Percentiles rank a stretch among this genome's conserved stretches.
phyloP scores from a whole-genome alignment of 2,888 invertebrate genomes.

The Apamea crenata region DNA sequence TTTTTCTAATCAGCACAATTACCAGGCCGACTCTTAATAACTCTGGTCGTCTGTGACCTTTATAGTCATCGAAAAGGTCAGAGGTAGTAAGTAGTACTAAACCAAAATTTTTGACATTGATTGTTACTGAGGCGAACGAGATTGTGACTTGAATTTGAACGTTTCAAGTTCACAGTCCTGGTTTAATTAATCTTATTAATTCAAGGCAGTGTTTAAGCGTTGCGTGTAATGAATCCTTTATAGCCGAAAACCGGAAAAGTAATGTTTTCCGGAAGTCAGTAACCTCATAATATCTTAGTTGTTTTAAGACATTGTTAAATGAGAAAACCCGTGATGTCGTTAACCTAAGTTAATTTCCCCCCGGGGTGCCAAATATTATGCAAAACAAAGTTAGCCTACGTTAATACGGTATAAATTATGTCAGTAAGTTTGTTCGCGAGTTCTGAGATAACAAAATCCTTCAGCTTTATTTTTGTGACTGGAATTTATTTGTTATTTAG shows the following conservation, averaged over 20 bases:
- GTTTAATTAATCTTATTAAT: conserved; percentile 27
- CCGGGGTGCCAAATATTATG: too few relatives aligned
- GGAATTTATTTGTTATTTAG: too few relatives aligned
- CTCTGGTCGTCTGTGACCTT: not conserved
- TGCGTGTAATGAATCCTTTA: not conserved
- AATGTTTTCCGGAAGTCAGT: not conserved
- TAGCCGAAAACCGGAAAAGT: not conserved
- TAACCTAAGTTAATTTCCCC: too few relatives aligned
- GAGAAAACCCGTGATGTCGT: not conserved
- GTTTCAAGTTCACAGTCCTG: not conserved
- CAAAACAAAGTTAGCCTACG: too few relatives aligned
- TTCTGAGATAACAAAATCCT: too few relatives aligned
- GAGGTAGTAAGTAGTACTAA: not conserved
- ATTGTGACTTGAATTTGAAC: not conserved
- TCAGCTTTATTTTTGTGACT: too few relatives aligned
- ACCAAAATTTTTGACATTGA: too few relatives aligned
- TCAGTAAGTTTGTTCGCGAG: too few relatives aligned
- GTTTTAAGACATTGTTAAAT: not conserved
- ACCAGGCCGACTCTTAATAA: not conserved
- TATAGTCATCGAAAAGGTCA: not conserved
- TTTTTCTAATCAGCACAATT: too few relatives aligned
- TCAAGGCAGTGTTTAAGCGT: not conserved
- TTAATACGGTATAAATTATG: too few relatives aligned
- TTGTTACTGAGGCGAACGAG: too few relatives aligned
- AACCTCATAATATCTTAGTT: not conserved